Base-by-base conservation (phyloP, 2,888 invertebrate species). In the Yponomeuta evonymella region DNA sequence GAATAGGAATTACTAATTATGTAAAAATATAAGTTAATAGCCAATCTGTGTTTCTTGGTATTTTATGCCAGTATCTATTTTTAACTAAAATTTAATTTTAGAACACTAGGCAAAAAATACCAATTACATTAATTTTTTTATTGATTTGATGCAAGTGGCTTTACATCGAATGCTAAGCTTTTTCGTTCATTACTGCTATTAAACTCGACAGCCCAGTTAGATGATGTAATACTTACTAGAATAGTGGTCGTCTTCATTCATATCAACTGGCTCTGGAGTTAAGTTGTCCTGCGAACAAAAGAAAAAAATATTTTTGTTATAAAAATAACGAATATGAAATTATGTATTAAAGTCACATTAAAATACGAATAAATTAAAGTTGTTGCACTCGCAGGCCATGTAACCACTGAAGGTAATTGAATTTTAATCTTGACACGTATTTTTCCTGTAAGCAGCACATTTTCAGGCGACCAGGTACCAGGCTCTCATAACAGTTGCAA, bases 211-310 rank as follows among this genome's bases (percentile, higher is more conserved):
- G 12, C 6, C 12, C 29, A 23, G 48, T 62, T 23, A 70, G 5
- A 23, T 69, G 3, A n/a, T 58, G 0, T 1, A 33, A 71, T 75
- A 89, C 94, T 94, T 89, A 95, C 95, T 94, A 81, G 94, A 91
- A 81, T 94, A 95, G 78, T 95, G 95, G 77, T 95, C 95, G 75
- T 95, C 95, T 76, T 95, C 95, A 76, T 93, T 94, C 85, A 94
- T 94, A 77, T 95, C 95, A 4, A 93, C 90, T 10, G 95, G 94
- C 79, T 95, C 95, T 48, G 95, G 94, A 58, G 95, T 95, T 76
- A 95, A 87, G 79, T 94, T 95, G 80, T 95, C 95, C 95, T 95
- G 94, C 51, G 10, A 95, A 95, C 86, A 90, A 92, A 77, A 73
- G 74, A 80, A 80, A 79, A 72, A 30, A 70, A 48, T 33, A 70